Evolutionary conservation across 1,140 invertebrate species (phyloP).

Genomic region (Riptortus pedestris): DNA sequence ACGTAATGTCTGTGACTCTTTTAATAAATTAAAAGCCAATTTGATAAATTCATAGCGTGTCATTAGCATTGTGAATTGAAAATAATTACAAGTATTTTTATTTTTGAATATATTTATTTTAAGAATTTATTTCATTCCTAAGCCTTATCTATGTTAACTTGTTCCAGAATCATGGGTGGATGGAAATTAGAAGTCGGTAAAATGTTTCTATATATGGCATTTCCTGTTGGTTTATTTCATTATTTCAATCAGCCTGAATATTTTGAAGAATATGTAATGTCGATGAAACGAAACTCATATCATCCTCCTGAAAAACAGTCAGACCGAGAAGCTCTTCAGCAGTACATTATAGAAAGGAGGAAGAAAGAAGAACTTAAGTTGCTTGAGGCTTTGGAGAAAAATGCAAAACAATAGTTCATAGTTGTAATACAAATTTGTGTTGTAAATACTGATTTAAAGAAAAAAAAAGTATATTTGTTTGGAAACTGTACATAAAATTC

Average conservation of each 20-base stretch:
- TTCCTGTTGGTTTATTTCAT: constrained; percentile 73
- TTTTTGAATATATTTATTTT: too few relatives aligned
- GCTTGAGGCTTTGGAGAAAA: constrained; percentile 38
- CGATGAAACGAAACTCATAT: constrained; percentile 54
- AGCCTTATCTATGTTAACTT: too few relatives aligned
- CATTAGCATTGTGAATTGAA: too few relatives aligned
- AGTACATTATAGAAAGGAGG: constrained; percentile 46
- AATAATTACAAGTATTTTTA: too few relatives aligned
- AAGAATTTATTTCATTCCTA: too few relatives aligned
- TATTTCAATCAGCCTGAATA: constrained; percentile 73
- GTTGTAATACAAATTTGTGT: too few relatives aligned
- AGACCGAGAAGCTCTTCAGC: constrained; percentile 44
- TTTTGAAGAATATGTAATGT: constrained; percentile 68
- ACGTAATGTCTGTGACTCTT: too few relatives aligned
- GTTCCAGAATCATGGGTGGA: constrained; percentile 62
- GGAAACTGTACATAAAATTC: too few relatives aligned
- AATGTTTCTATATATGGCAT: constrained; percentile 75
- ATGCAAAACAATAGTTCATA: constrained; percentile 27
- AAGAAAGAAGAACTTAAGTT: constrained; percentile 41
- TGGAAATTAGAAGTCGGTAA: constrained; percentile 70
- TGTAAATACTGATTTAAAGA: too few relatives aligned
- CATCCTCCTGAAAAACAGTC: constrained; percentile 52
- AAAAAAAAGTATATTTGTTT: too few relatives aligned
- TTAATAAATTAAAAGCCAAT: too few relatives aligned
- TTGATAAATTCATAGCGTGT: too few relatives aligned